Conservation (phyloP, 2,113 vertebrate genomes). For the Rhegmatorhina hoffmannsi region DNA sequence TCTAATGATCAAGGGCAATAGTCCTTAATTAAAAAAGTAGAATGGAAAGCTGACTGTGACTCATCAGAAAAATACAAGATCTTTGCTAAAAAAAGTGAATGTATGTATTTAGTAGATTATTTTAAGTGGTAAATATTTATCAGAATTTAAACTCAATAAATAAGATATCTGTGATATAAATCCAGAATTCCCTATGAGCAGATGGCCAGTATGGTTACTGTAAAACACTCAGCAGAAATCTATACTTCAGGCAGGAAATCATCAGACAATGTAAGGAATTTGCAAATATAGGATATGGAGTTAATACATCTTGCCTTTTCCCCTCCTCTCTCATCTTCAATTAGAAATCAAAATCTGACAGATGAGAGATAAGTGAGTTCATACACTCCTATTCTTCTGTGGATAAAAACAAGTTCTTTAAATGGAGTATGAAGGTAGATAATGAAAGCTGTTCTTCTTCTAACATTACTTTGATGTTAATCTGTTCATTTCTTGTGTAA, state of each 20-base stretch:
- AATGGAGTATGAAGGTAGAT: neutral
- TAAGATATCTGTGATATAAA: slow-evolving; percentile 24
- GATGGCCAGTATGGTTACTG: neutral
- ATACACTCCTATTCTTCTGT: neutral
- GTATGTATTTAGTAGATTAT: slow-evolving; percentile 43
- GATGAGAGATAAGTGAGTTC: neutral
- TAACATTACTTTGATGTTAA: slow-evolving; percentile 10
- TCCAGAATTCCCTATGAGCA: slow-evolving; percentile 2
- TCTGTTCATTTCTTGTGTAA: slow-evolving; percentile 37
- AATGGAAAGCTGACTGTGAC: slow-evolving; percentile 24
- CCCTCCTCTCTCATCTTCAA: neutral
- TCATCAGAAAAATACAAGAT: slow-evolving; percentile 44
- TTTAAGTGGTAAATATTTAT: slow-evolving; percentile 57
- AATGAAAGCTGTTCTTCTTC: slow-evolving; percentile 18
- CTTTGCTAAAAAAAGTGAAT: slow-evolving; percentile 41
- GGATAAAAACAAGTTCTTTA: neutral
- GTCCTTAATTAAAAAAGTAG: slow-evolving; percentile 56
- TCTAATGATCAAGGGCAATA: slow-evolving; percentile 31
- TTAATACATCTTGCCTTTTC: neutral
- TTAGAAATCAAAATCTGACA: slow-evolving; percentile 9
- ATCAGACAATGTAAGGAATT: slow-evolving; percentile 5
- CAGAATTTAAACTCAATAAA: slow-evolving; percentile 41
- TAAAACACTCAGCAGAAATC: neutral
- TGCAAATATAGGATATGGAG: neutral
- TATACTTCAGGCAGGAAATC: neutral